phyloP scores from a whole-genome alignment of 2,888 invertebrate genomes.

The Nomada goodeniana region DNA sequence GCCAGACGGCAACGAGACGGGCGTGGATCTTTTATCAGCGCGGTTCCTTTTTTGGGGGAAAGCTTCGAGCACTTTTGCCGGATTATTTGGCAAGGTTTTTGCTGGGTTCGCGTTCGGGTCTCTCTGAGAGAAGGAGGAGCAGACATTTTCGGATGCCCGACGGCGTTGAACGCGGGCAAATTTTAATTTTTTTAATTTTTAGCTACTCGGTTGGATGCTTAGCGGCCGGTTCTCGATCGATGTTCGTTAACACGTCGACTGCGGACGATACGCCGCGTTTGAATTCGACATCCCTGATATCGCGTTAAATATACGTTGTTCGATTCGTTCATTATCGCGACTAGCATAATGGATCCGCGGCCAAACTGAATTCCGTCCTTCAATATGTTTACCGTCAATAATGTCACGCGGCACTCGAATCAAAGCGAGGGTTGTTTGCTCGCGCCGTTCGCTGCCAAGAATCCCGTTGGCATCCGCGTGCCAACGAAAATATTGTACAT shows the following conservation, averaged over 20 bases:
- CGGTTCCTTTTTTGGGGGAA: too few species aligned
- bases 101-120: too few species aligned
- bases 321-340: constrained; percentile 15
- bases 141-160: neutral
- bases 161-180: neutral
- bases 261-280: neutral
- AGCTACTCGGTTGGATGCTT: neutral
- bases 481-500: constrained; percentile 26
- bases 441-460: constrained; percentile 11
- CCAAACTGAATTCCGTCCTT: constrained; percentile 25
- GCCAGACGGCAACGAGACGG: neutral
- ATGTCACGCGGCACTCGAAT: constrained; percentile 17
- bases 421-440: neutral
- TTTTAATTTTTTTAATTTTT: too few species aligned
- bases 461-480: neutral
- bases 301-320: constrained; percentile 1
- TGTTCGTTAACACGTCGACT: neutral
- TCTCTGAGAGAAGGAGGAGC: neutral
- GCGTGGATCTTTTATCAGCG: too few species aligned
- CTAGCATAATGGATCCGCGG: constrained; percentile 11
- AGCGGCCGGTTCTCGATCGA: neutral
- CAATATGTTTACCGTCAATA: constrained; percentile 29
- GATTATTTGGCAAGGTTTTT: too few species aligned
- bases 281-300: neutral
- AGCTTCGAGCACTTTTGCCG: too few species aligned